These are phyloP conservation scores for Apis florea DNA, from an alignment of 1,140 invertebrate species.

Conservation along the genomic window DNA sequence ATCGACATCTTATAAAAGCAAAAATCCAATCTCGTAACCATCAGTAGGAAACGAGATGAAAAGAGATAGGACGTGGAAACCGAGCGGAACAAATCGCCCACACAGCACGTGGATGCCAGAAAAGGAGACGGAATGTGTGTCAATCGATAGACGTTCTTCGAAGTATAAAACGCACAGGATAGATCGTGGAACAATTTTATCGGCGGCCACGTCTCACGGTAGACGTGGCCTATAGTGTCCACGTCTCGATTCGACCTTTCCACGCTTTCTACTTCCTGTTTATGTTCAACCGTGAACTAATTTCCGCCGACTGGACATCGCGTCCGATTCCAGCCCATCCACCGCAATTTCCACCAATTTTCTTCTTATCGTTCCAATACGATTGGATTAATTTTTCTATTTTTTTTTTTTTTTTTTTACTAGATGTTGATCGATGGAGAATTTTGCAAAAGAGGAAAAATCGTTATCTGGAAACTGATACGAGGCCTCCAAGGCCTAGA, in stretches of 20 bases:
- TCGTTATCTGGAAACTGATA: no score
- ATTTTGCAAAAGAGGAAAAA: no score
- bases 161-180: constrained; percentile 16
- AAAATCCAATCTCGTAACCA: constrained; percentile 40
- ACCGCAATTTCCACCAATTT: no score
- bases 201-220: constrained; percentile 5
- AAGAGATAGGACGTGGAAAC: neutral
- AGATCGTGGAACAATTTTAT: constrained; percentile 26
- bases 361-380: no score
- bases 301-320: neutral
- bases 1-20: constrained; percentile 15
- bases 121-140: constrained; percentile 31
- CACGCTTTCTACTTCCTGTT: neutral
- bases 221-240: neutral
- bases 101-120: neutral
- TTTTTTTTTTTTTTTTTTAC: no score
- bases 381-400: no score
- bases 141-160: constrained; percentile 46
- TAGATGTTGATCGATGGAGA: no score
- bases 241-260: neutral
- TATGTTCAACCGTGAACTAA: neutral
- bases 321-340: neutral
- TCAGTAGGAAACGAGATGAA: neutral
- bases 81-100: neutral
- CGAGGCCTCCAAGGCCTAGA: no score